A percentile compares a stretch with the other conserved stretches of the same genome.
phyloP scores from a whole-genome alignment of 2,797 vertebrate genomes.

The Galago senegalensis region DNA sequence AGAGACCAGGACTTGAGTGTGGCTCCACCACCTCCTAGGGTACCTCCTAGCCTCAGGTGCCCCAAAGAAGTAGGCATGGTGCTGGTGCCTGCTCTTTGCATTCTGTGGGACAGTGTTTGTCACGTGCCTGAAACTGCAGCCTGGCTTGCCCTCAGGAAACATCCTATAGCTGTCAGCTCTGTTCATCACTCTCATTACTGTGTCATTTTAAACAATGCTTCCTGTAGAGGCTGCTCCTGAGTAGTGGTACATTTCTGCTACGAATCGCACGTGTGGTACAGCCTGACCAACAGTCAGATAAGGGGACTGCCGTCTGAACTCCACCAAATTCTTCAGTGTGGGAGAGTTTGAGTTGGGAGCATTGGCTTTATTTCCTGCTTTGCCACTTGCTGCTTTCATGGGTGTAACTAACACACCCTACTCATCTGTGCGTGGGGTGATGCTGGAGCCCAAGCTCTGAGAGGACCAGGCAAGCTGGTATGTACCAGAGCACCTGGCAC shows the following conservation, averaged over 20 bases:
- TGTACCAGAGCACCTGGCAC: neutral
- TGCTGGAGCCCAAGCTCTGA: rapidly evolving
- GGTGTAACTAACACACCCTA: rapidly evolving
- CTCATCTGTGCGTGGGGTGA: neutral
- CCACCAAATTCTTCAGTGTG: neutral
- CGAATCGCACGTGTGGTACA: neutral
- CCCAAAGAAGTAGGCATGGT: neutral
- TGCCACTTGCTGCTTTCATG: neutral
- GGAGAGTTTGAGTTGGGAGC: neutral
- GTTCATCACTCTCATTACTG: neutral
- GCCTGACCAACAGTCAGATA: neutral
- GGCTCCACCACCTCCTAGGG: neutral
- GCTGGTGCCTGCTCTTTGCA: neutral
- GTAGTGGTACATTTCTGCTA: neutral
- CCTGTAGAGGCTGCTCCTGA: neutral
- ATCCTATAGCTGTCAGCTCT: neutral
- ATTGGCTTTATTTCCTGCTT: neutral
- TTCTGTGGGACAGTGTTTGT: neutral
- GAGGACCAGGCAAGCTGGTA: neutral
- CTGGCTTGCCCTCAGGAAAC: neutral
- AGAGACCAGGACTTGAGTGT: neutral
- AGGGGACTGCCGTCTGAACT: neutral
- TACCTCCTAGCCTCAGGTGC: neutral
- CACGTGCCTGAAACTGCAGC: rapidly evolving
- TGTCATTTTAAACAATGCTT: neutral